These are phyloP conservation scores for Chalcosyrphus nemorum DNA, from an alignment of 2,888 invertebrate species.

Conservation along the genomic window DNA sequence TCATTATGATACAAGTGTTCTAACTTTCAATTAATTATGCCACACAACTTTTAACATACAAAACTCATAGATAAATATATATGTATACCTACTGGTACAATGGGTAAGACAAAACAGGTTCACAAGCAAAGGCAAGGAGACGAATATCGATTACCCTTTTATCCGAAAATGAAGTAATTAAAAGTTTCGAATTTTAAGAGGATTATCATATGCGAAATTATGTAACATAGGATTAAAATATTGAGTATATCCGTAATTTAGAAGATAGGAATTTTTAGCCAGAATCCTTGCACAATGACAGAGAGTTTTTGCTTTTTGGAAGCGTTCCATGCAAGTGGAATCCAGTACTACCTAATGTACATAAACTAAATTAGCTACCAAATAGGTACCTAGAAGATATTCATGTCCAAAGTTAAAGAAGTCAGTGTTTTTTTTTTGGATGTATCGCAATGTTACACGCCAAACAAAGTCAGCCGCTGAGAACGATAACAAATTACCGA, in stretches of 20 bases:
- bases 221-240: not conserved
- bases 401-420: too few species aligned
- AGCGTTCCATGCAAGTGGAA: too few species aligned
- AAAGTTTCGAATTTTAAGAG: conserved; percentile 37
- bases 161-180: conserved; percentile 52
- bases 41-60: conserved; percentile 5
- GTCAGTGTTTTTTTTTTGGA: not conserved
- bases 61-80: too few species aligned
- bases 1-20: conserved; percentile 13
- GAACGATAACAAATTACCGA: conserved; percentile 20
- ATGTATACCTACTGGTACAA: too few species aligned
- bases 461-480: conserved; percentile 11
- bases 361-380: too few species aligned
- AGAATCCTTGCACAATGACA: not conserved
- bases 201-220: not conserved
- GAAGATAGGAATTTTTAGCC: not conserved
- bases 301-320: too few species aligned
- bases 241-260: too few species aligned
- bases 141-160: conserved; percentile 35
- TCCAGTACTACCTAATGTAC: too few species aligned
- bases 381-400: too few species aligned
- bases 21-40: conserved; percentile 12
- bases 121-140: not conserved
- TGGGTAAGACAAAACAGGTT: not conserved
- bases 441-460: conserved; percentile 3